Conservation (phyloP, 2,888 invertebrate species). For the Nasonovia ribisnigri region DNA sequence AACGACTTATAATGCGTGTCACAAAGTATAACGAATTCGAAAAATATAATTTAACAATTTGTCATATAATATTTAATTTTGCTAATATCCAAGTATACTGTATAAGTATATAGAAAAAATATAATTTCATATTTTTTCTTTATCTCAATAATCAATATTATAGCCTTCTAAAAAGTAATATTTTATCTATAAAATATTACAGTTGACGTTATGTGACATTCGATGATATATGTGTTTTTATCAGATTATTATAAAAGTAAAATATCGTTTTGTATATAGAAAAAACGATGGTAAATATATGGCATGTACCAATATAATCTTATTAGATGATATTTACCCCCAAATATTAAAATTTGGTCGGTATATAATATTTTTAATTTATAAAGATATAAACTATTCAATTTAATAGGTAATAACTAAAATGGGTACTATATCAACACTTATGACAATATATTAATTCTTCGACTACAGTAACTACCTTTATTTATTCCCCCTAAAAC, state of each 20-base stretch:
- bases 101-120: background rate
- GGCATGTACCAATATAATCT: too few species aligned
- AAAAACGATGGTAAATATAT: background rate
- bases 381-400: too few species aligned
- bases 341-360: too few species aligned
- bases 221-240: conserved; percentile 26
- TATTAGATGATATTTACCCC: too few species aligned
- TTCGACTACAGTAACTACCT: too few species aligned
- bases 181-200: conserved; percentile 6
- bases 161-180: conserved; percentile 21
- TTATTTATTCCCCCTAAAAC: too few species aligned
- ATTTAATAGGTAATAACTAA: too few species aligned
- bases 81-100: background rate
- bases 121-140: background rate
- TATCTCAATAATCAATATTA: background rate
- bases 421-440: too few species aligned
- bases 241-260: conserved; percentile 31
- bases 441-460: too few species aligned
- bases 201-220: background rate
- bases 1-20: background rate
- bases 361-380: too few species aligned
- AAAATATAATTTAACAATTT: background rate
- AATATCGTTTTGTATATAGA: background rate
- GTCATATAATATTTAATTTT: conserved; percentile 11
- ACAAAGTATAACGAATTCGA: background rate